Conservation (phyloP, 2,113 vertebrate species). For the Zapornia atra region DNA sequence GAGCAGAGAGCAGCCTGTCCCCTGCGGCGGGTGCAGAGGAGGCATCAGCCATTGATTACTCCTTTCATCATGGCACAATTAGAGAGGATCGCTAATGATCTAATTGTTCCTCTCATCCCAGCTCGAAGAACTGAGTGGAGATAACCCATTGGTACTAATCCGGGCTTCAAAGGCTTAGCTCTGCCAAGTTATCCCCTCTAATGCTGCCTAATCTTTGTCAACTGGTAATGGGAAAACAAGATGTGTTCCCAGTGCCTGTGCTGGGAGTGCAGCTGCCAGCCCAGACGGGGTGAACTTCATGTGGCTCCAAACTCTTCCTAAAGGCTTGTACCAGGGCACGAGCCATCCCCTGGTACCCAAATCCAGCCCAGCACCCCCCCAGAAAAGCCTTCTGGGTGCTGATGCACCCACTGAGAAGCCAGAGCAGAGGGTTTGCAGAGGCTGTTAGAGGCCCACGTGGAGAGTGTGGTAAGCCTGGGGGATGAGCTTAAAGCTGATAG, state of each 20-base stretch:
- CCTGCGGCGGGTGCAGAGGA: not conserved
- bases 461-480: not conserved
- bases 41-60: not conserved
- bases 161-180: not conserved
- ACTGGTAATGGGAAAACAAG: not conserved
- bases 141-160: not conserved
- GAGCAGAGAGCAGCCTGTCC: not conserved
- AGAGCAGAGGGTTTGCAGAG: not conserved
- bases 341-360: rapidly evolving
- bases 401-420: not conserved
- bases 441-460: rapidly evolving
- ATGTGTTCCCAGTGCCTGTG: not conserved
- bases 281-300: rapidly evolving
- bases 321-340: rapidly evolving
- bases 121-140: not conserved
- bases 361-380: not conserved
- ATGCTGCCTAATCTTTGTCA: not conserved
- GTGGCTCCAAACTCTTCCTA: rapidly evolving
- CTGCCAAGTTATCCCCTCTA: not conserved
- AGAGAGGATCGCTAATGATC: not conserved
- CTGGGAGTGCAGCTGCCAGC: not conserved
- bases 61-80: not conserved
- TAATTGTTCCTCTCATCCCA: not conserved
- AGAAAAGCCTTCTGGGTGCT: rapidly evolving
- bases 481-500: not conserved